phyloP scores from a whole-genome alignment of 2,888 invertebrate species.

The Machimus rusticus region DNA sequence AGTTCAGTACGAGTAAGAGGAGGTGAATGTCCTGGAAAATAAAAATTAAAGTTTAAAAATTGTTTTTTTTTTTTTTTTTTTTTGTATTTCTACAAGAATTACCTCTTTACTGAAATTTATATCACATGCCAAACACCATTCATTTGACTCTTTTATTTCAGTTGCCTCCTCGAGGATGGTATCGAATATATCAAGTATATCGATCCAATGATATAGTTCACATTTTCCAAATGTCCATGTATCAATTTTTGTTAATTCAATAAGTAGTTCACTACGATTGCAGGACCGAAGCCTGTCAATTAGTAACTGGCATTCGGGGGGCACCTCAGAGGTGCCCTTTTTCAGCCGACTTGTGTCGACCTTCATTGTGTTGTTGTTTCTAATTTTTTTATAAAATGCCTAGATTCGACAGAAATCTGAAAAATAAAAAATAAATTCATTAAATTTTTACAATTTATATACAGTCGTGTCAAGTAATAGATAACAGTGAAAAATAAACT shows the following conservation, averaged over 20 bases:
- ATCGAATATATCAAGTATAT: slow-evolving; percentile 79
- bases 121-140: slow-evolving; percentile 72
- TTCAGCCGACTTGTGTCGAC: slow-evolving; percentile 81
- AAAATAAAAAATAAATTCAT: not conserved
- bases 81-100: slow-evolving; percentile 49
- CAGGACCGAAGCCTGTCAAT: slow-evolving; percentile 76
- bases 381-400: not conserved
- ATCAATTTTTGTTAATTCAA: slow-evolving; percentile 75
- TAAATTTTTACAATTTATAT: too few relatives aligned
- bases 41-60: not conserved
- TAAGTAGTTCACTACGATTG: slow-evolving; percentile 70
- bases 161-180: slow-evolving; percentile 79
- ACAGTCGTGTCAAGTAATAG: too few relatives aligned
- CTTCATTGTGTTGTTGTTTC: slow-evolving; percentile 69
- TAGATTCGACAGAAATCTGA: not conserved
- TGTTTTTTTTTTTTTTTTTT: not conserved
- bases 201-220: slow-evolving; percentile 86
- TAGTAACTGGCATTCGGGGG: slow-evolving; percentile 77
- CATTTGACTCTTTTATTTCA: slow-evolving; percentile 53
- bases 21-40: slow-evolving; percentile 73
- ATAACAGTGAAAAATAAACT: too few relatives aligned
- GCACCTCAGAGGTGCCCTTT: slow-evolving; percentile 84
- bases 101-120: slow-evolving; percentile 70
- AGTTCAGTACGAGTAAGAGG: slow-evolving; percentile 77
- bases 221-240: slow-evolving; percentile 89